These are phyloP conservation scores for Ptychodera flava DNA, from an alignment of 35 echinoderm and acorn worm species.

Conservation along the genomic window DNA sequence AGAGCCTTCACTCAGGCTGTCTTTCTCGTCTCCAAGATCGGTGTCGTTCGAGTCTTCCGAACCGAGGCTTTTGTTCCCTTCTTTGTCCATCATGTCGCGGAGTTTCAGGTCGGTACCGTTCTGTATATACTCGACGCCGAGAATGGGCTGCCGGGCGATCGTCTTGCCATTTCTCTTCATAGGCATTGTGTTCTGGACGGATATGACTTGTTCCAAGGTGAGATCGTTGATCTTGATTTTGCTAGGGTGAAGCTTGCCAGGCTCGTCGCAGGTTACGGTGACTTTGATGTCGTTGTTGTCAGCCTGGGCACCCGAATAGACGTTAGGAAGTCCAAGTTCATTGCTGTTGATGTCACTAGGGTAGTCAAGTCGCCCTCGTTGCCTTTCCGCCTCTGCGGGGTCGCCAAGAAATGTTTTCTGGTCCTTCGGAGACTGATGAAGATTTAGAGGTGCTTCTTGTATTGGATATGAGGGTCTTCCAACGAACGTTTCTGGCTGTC, in stretches of 20 bases:
- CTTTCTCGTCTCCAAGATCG: background rate
- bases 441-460: background rate
- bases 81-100: background rate
- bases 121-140: constrained; percentile 62
- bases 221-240: background rate
- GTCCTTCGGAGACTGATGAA: background rate
- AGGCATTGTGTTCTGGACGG: background rate
- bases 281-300: background rate
- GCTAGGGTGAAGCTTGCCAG: background rate
- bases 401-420: background rate
- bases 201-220: background rate
- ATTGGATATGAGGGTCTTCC: background rate
- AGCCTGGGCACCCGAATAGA: background rate
- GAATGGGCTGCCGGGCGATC: constrained; percentile 29
- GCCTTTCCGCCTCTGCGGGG: background rate
- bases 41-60: background rate
- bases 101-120: constrained; percentile 32
- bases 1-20: background rate
- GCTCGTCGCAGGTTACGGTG: background rate
- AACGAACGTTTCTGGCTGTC: background rate
- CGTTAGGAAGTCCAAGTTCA: background rate
- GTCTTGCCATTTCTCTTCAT: background rate
- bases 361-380: background rate
- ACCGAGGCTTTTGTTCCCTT: background rate
- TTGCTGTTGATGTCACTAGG: background rate